Evolutionary conservation across 2,797 vertebrate species (phyloP).

Genomic region (Dicrostonyx torquatus): DNA sequence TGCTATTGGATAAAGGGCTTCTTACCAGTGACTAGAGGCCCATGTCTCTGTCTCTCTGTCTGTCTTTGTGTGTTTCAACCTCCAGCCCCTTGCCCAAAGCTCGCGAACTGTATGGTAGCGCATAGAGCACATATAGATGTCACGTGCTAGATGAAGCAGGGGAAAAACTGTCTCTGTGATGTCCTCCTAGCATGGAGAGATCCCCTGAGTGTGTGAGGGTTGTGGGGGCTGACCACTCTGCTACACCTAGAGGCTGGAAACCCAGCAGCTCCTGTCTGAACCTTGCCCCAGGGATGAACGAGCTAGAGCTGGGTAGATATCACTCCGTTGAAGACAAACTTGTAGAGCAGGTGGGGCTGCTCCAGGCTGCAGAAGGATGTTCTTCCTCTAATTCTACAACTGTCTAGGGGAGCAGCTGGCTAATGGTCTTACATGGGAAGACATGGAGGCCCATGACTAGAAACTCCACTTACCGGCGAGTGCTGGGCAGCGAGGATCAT

Average conservation of each 20-base stretch:
- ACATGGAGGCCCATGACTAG: not conserved
- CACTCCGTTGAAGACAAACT: not conserved
- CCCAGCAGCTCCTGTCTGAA: not conserved
- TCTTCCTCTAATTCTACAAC: not conserved
- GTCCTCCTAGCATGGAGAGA: not conserved
- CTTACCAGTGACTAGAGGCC: too few species aligned
- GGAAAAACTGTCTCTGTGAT: not conserved
- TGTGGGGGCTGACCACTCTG: not conserved
- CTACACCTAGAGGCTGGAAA: not conserved
- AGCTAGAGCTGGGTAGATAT: not conserved
- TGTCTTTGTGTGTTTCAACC: too few species aligned
- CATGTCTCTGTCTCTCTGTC: too few species aligned
- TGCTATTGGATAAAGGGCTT: too few species aligned
- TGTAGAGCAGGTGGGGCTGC: accelerated
- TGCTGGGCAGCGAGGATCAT: not conserved
- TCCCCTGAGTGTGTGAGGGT: not conserved
- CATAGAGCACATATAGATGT: too few species aligned
- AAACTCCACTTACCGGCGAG: not conserved
- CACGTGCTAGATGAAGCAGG: not conserved
- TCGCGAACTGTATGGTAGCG: too few species aligned
- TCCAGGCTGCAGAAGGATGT: accelerated
- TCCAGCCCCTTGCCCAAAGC: too few species aligned
- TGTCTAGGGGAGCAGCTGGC: not conserved
- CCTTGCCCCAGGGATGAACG: not conserved
- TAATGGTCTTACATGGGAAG: accelerated